Evolutionary conservation across 2,113 vertebrate genomes (phyloP).

Genomic region (Arizona elegans): DNA sequence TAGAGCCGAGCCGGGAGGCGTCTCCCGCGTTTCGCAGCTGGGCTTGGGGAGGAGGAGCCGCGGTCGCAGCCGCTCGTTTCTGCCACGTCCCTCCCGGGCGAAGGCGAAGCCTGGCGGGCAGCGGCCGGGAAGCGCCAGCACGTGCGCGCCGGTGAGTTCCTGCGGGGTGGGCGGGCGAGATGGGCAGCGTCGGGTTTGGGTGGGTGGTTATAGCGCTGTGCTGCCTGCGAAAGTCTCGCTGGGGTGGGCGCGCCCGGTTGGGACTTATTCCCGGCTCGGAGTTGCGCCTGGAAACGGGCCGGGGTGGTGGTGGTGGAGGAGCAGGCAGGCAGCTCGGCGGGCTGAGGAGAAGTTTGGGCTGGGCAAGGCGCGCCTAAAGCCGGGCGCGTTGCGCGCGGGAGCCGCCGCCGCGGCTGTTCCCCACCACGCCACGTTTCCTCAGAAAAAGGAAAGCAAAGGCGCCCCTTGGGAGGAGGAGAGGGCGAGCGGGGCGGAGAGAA

Average conservation of each 20-base stretch:
- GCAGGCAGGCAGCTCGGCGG: not conserved
- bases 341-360: not conserved
- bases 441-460: not conserved
- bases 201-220: too few relatives aligned
- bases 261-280: not conserved
- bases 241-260: slow-evolving; percentile 10
- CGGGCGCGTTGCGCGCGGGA: not conserved
- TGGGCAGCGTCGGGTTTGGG: not conserved
- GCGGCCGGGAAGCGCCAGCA: slow-evolving; percentile 26
- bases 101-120: slow-evolving; percentile 4
- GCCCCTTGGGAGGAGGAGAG: not conserved
- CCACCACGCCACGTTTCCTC: not conserved
- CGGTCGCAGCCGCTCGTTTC: slow-evolving; percentile 21
- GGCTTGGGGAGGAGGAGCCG: slow-evolving; percentile 24
- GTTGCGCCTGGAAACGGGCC: not conserved
- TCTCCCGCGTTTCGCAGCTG: slow-evolving; percentile 14
- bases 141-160: slow-evolving; percentile 31
- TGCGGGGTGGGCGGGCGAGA: not conserved
- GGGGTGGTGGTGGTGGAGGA: not conserved
- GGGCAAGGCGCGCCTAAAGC: not conserved
- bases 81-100: slow-evolving; percentile 46
- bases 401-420: not conserved
- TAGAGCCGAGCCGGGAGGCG: slow-evolving; percentile 50
- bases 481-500: too few relatives aligned
- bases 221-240: not conserved